Conservation (phyloP, 2,797 vertebrate genomes). For the Pelochelys cantorii region DNA sequence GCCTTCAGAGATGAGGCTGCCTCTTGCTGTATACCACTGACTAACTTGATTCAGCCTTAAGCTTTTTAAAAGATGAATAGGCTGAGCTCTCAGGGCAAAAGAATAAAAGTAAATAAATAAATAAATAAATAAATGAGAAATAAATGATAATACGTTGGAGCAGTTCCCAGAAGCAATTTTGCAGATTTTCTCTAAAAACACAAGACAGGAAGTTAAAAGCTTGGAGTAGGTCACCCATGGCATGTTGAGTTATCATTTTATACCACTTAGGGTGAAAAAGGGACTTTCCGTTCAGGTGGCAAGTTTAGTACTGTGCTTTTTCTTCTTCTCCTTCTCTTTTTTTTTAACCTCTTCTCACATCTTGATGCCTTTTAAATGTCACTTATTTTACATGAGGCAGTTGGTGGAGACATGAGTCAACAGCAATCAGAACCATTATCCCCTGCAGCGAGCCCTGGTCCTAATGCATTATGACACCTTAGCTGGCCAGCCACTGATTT, state of each 20-base stretch:
- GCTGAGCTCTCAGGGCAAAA: constrained; percentile 88
- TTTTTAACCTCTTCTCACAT: constrained; percentile 83
- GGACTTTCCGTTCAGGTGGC: constrained; percentile 83
- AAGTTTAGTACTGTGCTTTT: constrained; percentile 82
- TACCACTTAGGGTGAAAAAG: constrained; percentile 85
- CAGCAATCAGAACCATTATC: constrained; percentile 95
- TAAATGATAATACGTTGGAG: constrained; percentile 89
- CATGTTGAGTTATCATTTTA: constrained; percentile 88
- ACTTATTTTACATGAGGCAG: constrained; percentile 93
- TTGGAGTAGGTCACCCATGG: constrained; percentile 83
- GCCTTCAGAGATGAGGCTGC: constrained; percentile 83
- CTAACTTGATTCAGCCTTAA: constrained; percentile 83
- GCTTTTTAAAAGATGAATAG: constrained; percentile 87
- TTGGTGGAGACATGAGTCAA: constrained; percentile 89
- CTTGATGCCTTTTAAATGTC: constrained; percentile 93
- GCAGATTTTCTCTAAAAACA: constrained; percentile 83
- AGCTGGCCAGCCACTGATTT: constrained; percentile 88
- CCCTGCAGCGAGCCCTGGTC: constrained; percentile 88
- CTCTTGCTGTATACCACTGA: constrained; percentile 80
- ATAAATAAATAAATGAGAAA: constrained; percentile 82
- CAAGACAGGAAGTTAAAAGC: constrained; percentile 90
- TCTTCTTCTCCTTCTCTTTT: constrained; percentile 38
- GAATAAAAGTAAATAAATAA: constrained; percentile 69
- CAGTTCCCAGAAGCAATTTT: constrained; percentile 96
- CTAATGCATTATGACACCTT: constrained; percentile 92